Conservation (phyloP, 1,140 invertebrate genomes). For the Atta cephalotes region DNA sequence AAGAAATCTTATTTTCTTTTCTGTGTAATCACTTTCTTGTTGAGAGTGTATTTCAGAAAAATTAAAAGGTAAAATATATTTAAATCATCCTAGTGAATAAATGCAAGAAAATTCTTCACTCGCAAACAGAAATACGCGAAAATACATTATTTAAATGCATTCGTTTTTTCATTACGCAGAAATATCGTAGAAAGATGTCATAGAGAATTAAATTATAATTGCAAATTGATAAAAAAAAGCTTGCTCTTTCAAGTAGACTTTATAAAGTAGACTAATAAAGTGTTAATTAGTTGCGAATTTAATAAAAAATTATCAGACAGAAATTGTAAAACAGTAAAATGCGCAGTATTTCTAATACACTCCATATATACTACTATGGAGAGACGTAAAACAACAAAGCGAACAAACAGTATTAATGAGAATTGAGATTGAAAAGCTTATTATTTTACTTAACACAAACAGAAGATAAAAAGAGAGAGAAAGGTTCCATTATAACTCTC, state of each 20-base stretch:
- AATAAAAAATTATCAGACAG: not conserved
- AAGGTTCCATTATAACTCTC: conserved; percentile 2
- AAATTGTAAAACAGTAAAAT: not conserved
- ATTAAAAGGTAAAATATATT: not conserved
- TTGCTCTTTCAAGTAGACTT: not conserved
- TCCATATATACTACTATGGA: not conserved
- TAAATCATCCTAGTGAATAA: not conserved
- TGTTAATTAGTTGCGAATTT: conserved; percentile 20
- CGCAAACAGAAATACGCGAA: not conserved
- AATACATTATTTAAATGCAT: not conserved
- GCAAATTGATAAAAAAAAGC: not conserved
- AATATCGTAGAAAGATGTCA: not conserved
- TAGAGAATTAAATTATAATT: conserved; percentile 24
- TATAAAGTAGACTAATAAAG: not conserved
- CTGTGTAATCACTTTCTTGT: not conserved
- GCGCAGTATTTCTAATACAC: not conserved
- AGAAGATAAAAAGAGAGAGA: not conserved
- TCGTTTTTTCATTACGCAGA: not conserved
- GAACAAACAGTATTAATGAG: conserved; percentile 27
- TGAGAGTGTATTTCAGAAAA: not conserved
- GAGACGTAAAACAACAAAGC: conserved; percentile 22
- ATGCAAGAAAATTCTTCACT: not conserved
- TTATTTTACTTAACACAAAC: conserved; percentile 20
- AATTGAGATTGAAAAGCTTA: conserved; percentile 44
- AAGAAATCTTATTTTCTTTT: not conserved